A percentile compares a stretch with the other conserved stretches of the same genome.
These are phyloP conservation scores for Lethrus apterus DNA, from an alignment of 1,140 invertebrate genomes.

Conservation along the genomic window DNA sequence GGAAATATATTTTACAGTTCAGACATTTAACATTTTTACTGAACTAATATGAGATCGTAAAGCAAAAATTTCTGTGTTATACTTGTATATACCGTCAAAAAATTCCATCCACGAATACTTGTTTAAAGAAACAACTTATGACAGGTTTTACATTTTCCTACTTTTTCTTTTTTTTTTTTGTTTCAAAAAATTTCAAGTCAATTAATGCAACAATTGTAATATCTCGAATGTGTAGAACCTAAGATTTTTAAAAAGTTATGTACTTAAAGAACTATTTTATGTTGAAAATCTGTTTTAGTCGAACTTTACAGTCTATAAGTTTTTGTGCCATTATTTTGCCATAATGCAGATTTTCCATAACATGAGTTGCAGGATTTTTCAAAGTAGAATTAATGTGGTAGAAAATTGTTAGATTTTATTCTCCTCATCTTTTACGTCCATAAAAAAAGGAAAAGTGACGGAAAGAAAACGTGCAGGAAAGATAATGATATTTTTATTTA, in stretches of 20 bases:
- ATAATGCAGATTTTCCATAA: constrained; percentile 7
- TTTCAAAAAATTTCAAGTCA: constrained; percentile 23
- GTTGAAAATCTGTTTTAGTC: constrained; percentile 8
- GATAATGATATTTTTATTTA: constrained; percentile 14
- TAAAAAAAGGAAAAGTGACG: constrained; percentile 6
- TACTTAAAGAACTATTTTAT: constrained; percentile 3
- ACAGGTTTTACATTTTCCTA: constrained; percentile 14
- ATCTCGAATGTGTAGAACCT: no score
- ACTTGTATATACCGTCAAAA: constrained; percentile 16
- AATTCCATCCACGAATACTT: constrained; percentile 28
- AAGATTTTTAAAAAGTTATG: constrained; percentile 15
- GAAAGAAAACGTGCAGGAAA: no score
- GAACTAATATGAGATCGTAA: constrained; percentile 8
- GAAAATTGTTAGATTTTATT: constrained; percentile 11
- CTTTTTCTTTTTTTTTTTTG: constrained; percentile 20
- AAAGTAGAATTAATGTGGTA: constrained; percentile 8
- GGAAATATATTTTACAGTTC: constrained; percentile 13
- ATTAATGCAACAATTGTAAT: no score
- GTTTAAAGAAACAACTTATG: background rate
- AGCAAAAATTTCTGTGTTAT: constrained; percentile 1
- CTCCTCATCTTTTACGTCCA: constrained; percentile 8
- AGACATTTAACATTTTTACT: no score
- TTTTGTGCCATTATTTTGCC: constrained; percentile 6
- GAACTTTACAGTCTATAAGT: background rate
- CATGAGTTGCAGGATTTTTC: background rate